Percentiles rank a stretch among this genome's conserved stretches.
These are phyloP conservation scores for Arvicanthis niloticus DNA, from an alignment of 2,113 vertebrate genomes.

Conservation along the genomic window DNA sequence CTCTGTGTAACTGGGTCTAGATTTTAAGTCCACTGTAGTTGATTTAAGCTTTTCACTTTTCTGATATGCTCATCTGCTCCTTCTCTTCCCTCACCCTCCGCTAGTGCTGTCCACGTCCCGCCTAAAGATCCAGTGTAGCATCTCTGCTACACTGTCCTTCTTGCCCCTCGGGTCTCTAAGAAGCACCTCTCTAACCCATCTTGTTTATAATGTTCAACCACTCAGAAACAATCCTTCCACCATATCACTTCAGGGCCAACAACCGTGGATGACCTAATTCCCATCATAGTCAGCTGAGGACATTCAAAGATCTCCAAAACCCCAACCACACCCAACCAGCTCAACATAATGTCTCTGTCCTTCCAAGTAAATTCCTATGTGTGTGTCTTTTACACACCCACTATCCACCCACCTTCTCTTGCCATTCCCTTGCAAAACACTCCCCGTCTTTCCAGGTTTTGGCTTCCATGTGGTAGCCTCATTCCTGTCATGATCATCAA, in stretches of 20 bases:
- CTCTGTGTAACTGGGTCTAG: not conserved
- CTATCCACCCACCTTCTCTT: not conserved
- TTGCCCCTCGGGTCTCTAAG: not conserved
- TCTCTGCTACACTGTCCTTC: not conserved
- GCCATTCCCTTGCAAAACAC: not conserved
- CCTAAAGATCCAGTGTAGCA: not conserved
- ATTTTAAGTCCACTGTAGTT: not conserved
- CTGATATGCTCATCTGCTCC: not conserved
- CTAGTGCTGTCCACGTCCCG: not conserved
- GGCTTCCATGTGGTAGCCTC: not conserved
- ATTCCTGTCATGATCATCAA: not conserved
- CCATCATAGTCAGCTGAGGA: not conserved
- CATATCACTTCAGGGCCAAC: not conserved
- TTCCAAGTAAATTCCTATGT: not conserved
- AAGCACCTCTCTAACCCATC: not conserved
- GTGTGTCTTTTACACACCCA: not conserved
- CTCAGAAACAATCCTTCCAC: not conserved
- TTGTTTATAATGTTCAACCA: not conserved
- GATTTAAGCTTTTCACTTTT: not conserved
- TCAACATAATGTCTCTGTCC: not conserved
- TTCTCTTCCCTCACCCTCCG: not conserved
- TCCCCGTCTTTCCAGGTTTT: not conserved
- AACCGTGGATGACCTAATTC: constrained; percentile 10
- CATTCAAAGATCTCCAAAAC: not conserved
- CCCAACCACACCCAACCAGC: not conserved